Percentiles rank a stretch among this genome's conserved stretches.
Conservation (phyloP, 2,888 invertebrate species). For the Molanna angustata region DNA sequence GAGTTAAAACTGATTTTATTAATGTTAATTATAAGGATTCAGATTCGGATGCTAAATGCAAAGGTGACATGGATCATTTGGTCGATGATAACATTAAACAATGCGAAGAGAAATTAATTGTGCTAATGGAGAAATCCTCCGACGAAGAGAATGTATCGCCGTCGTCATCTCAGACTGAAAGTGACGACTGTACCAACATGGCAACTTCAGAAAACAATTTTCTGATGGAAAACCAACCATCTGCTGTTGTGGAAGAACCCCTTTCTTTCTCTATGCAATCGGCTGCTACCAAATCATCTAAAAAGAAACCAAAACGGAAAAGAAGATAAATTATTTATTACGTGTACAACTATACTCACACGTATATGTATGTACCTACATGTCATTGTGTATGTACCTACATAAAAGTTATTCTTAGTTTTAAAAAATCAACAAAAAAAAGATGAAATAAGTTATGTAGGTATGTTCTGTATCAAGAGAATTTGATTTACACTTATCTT, state of each 20-base stretch:
- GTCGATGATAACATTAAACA: conserved; percentile 37
- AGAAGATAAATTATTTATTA: conserved; percentile 55
- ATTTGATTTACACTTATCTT: too few relatives aligned
- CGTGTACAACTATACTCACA: too few relatives aligned
- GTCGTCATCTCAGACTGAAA: conserved; percentile 53
- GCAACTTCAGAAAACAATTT: conserved; percentile 34
- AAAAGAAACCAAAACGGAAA: conserved; percentile 60
- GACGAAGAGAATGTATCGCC: conserved; percentile 57
- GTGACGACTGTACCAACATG: conserved; percentile 46
- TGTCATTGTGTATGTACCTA: too few relatives aligned
- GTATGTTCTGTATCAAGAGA: too few relatives aligned
- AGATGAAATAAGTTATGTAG: too few relatives aligned
- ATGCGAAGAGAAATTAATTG: conserved; percentile 5
- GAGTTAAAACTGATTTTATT: conserved; percentile 4
- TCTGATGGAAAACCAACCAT: conserved; percentile 47
- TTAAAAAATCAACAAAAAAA: too few relatives aligned
- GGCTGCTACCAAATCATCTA: conserved; percentile 46
- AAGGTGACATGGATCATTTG: conserved; percentile 38
- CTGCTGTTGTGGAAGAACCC: conserved; percentile 39
- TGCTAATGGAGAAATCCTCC: conserved; percentile 51
- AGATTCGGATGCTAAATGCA: background rate
- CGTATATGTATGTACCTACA: too few relatives aligned
- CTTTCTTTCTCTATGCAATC: conserved; percentile 41
- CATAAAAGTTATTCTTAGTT: too few relatives aligned
- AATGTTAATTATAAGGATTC: background rate